A percentile compares a stretch with the other conserved stretches of the same genome.
phyloP scores from a whole-genome alignment of 2,113 vertebrate species.

The Larimichthys polyactis region DNA sequence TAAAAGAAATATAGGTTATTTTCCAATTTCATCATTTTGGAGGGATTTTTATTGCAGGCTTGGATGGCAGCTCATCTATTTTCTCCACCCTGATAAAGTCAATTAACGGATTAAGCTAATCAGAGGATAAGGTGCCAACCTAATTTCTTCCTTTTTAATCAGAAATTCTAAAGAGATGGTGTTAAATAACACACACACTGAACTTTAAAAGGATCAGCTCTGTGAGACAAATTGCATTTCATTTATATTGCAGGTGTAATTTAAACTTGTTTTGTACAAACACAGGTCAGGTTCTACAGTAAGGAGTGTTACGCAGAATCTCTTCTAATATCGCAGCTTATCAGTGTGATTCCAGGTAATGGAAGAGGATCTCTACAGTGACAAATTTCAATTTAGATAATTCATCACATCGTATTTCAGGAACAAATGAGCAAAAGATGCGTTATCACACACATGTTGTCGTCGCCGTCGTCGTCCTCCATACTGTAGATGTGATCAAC shows the following conservation, averaged over 20 bases:
- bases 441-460: constrained; percentile 47
- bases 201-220: constrained; percentile 51
- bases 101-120: constrained; percentile 83
- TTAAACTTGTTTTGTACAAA: constrained; percentile 65
- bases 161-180: constrained; percentile 55
- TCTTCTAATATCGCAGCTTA: constrained; percentile 59
- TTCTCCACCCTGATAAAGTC: constrained; percentile 76
- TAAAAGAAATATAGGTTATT: constrained; percentile 86
- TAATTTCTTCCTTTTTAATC: constrained; percentile 76
- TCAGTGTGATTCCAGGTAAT: constrained; percentile 55
- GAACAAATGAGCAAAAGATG: constrained; percentile 62
- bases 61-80: constrained; percentile 64
- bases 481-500: constrained; percentile 68
- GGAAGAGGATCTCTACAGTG: constrained; percentile 53
- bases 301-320: constrained; percentile 21
- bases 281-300: constrained; percentile 10
- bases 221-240: constrained; percentile 62
- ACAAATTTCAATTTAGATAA: constrained; percentile 74
- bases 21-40: constrained; percentile 82
- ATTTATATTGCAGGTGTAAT: constrained; percentile 60
- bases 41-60: constrained; percentile 70
- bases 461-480: constrained; percentile 23
- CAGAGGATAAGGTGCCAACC: constrained; percentile 74
- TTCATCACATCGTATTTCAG: constrained; percentile 70
- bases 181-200: constrained; percentile 53